Conservation (phyloP, 2,113 vertebrate genomes). For the Tichodroma muraria region DNA sequence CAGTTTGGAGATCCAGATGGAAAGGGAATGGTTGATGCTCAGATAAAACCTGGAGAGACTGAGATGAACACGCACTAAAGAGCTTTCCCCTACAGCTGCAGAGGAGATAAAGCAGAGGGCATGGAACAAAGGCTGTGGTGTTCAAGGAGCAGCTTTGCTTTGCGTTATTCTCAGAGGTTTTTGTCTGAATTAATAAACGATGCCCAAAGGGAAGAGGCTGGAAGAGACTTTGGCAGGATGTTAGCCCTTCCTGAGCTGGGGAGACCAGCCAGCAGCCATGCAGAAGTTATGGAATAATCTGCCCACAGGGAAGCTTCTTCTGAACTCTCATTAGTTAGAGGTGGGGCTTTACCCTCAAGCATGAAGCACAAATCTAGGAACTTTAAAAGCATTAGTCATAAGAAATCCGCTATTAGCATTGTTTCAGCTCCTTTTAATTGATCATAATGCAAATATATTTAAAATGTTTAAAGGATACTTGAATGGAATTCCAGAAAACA, state of each 20-base stretch:
- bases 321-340: constrained; percentile 38
- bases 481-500: constrained; percentile 4
- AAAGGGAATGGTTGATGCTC: neutral
- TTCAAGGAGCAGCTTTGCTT: constrained; percentile 19
- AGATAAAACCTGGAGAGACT: neutral
- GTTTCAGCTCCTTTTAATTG: constrained; percentile 35
- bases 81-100: neutral
- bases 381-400: constrained; percentile 39
- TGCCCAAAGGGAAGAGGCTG: neutral
- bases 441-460: constrained; percentile 22
- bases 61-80: neutral
- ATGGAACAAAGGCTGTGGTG: neutral
- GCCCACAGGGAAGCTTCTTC: constrained; percentile 19
- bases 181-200: constrained; percentile 47
- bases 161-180: neutral
- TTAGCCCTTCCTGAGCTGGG: neutral
- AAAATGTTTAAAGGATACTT: constrained; percentile 2
- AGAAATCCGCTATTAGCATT: constrained; percentile 46
- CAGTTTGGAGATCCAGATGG: neutral
- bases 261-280: constrained; percentile 18
- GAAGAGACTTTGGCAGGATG: constrained; percentile 36
- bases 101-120: neutral
- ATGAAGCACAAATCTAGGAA: constrained; percentile 12
- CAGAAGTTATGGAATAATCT: constrained; percentile 27
- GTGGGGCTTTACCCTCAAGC: constrained; percentile 30